phyloP scores from a whole-genome alignment of 2,797 vertebrate genomes.

The Sarcoramphus papa region DNA sequence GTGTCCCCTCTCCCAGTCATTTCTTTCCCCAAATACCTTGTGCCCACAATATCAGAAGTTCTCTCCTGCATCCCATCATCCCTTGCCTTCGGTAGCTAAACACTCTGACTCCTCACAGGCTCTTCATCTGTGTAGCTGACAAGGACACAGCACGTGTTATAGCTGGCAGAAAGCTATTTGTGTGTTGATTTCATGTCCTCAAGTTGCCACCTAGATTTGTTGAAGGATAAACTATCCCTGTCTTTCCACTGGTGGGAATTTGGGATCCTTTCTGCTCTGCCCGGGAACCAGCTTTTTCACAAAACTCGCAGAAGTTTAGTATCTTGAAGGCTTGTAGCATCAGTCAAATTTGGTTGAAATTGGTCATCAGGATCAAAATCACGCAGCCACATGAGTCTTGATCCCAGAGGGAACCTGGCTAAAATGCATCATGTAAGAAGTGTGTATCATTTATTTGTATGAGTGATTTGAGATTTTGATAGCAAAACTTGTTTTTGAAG shows the following conservation, averaged over 20 bases:
- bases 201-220: not conserved
- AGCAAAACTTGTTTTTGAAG: not conserved
- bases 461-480: not conserved
- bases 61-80: not conserved
- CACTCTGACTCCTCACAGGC: not conserved
- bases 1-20: not conserved
- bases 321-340: not conserved
- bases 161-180: not conserved
- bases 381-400: not conserved
- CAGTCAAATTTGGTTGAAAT: not conserved
- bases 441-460: not conserved
- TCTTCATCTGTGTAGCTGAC: not conserved
- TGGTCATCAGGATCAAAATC: not conserved
- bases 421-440: not conserved
- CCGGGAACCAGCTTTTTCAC: not conserved
- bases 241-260: not conserved
- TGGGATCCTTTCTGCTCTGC: not conserved
- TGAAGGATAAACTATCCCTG: not conserved
- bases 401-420: not conserved
- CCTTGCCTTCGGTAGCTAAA: not conserved
- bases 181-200: not conserved
- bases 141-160: not conserved
- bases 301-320: not conserved
- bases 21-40: not conserved
- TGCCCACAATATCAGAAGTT: not conserved